Conservation (phyloP, 2,888 invertebrate genomes). For the Noctua pronuba region DNA sequence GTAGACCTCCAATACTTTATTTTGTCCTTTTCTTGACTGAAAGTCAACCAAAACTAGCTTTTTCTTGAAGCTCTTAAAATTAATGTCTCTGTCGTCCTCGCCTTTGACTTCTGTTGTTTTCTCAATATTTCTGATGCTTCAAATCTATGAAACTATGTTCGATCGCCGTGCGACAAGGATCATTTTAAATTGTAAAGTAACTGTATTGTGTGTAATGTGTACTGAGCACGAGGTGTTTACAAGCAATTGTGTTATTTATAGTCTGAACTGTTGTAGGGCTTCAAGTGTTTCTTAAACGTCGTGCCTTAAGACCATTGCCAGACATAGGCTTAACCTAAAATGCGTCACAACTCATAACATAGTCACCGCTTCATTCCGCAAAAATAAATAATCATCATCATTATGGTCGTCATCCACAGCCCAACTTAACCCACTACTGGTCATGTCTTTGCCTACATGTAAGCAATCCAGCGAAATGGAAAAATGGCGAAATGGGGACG, state of each 20-base stretch:
- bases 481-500: not conserved
- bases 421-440: not conserved
- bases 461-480: not conserved
- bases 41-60: not conserved
- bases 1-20: conserved; percentile 3
- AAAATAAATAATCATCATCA: not conserved
- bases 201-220: not conserved
- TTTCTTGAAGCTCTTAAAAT: not conserved
- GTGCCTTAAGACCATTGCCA: conserved; percentile 8
- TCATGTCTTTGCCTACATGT: not conserved
- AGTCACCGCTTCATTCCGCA: not conserved
- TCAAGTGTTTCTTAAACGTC: conserved; percentile 25
- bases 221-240: conserved; percentile 10
- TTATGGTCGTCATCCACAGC: not conserved
- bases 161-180: not conserved
- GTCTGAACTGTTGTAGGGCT: conserved; percentile 25
- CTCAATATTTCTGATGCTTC: not conserved
- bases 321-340: conserved; percentile 15
- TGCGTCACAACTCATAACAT: not conserved
- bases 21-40: not conserved
- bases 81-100: not conserved
- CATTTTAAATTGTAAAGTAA: not conserved
- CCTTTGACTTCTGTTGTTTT: not conserved
- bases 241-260: conserved; percentile 42
- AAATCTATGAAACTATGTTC: not conserved